Evolutionary conservation across 2,888 invertebrate species (phyloP).

Genomic region (Watsonalla binaria): DNA sequence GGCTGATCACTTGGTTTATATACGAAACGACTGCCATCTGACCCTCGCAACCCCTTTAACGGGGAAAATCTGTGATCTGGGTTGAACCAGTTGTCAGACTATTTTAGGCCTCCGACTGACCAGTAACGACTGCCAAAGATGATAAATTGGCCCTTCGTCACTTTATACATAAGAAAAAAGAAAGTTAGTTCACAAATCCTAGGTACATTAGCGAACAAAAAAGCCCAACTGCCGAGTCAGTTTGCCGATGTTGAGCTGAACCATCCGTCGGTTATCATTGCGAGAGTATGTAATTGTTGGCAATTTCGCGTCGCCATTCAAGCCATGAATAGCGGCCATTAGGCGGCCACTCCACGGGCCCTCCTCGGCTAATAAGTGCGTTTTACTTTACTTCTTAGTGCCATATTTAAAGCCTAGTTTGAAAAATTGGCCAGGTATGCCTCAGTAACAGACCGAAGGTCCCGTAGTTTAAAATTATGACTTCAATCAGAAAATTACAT

Average conservation of each 20-base stretch:
- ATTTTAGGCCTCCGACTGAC: too few species aligned
- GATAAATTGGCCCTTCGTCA: too few species aligned
- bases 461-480: not conserved
- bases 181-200: not conserved
- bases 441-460: not conserved
- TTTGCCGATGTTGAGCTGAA: constrained; percentile 45
- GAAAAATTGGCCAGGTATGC: constrained; percentile 28
- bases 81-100: too few species aligned
- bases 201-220: constrained; percentile 4
- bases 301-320: constrained; percentile 75
- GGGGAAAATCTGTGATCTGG: too few species aligned
- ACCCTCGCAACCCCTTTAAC: too few species aligned
- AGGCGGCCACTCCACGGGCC: constrained; percentile 67
- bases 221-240: constrained; percentile 38
- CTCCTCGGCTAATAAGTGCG: constrained; percentile 76
- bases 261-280: constrained; percentile 74
- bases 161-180: not conserved
- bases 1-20: too few species aligned
- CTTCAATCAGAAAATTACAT: too few species aligned
- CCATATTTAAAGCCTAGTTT: constrained; percentile 61
- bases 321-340: constrained; percentile 73
- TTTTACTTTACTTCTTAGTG: constrained; percentile 71
- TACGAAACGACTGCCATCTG: too few species aligned
- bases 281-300: constrained; percentile 76
- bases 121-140: too few species aligned